Conservation (phyloP, 2,888 invertebrate genomes). For the Luperina testacea region DNA sequence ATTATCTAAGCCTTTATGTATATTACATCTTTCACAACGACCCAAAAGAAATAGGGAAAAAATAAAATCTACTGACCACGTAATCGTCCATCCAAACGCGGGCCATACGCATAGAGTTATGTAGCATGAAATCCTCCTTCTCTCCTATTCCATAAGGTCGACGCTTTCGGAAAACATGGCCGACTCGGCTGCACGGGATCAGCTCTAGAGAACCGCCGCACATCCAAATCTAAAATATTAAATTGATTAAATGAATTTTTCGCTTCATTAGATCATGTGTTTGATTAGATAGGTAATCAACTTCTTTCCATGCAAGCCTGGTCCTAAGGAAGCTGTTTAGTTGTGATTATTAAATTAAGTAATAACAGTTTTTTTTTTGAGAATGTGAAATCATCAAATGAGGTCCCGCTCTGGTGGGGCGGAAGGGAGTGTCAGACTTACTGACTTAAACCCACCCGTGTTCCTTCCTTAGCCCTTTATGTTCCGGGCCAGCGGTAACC, state of each 20-base stretch:
- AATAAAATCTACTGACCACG: slow-evolving; percentile 88
- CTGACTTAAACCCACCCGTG: no score
- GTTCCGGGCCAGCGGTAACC: no score
- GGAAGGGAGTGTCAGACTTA: no score
- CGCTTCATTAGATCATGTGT: not conserved
- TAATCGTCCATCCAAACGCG: slow-evolving; percentile 99
- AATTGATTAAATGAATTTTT: not conserved
- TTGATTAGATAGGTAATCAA: not conserved
- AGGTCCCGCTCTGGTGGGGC: no score
- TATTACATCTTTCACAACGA: not conserved
- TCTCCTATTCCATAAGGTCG: slow-evolving; percentile 96
- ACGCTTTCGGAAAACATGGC: slow-evolving; percentile 98
- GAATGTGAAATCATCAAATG: no score
- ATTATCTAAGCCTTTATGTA: not conserved
- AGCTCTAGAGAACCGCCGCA: slow-evolving; percentile 98
- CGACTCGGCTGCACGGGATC: slow-evolving; percentile 98
- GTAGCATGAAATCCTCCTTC: slow-evolving; percentile 96
- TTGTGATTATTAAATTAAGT: no score
- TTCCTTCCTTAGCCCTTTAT: no score
- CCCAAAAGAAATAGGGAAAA: not conserved
- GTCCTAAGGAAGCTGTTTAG: no score
- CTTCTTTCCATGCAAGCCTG: not conserved
- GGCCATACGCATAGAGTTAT: slow-evolving; percentile 97
- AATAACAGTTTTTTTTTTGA: no score
- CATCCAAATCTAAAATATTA: slow-evolving; percentile 95